Evolutionary conservation across 2,888 invertebrate genomes (phyloP).

Genomic region (Erpobdella octoculata): DNA sequence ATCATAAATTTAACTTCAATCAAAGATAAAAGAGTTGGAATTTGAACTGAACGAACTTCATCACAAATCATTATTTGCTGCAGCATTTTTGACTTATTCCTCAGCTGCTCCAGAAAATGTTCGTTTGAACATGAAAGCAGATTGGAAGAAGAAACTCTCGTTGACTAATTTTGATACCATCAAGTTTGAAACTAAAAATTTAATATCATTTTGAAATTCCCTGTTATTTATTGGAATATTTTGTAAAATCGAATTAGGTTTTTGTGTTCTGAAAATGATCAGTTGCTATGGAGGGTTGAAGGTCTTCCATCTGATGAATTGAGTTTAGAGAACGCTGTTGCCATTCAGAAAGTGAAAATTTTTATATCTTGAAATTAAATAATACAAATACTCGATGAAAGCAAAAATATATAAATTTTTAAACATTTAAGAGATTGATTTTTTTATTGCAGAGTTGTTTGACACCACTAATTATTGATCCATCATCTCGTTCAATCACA

Average conservation of each 20-base stretch:
- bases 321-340: slow-evolving; percentile 72
- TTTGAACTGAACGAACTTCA: slow-evolving; percentile 62
- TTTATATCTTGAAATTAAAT: no score
- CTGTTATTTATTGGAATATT: not conserved
- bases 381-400: not conserved
- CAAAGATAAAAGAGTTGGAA: slow-evolving; percentile 56
- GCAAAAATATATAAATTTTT: not conserved
- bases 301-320: slow-evolving; percentile 72
- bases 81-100: slow-evolving; percentile 72
- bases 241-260: slow-evolving; percentile 49
- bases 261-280: slow-evolving; percentile 65
- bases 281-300: slow-evolving; percentile 75
- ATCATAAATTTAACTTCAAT: not conserved
- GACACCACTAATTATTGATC: slow-evolving; percentile 77
- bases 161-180: slow-evolving; percentile 12
- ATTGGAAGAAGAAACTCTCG: slow-evolving; percentile 51
- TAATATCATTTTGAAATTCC: not conserved
- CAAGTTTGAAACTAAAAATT: not conserved
- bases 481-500: slow-evolving; percentile 70
- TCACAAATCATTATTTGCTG: slow-evolving; percentile 63
- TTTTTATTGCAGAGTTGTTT: slow-evolving; percentile 52
- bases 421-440: not conserved
- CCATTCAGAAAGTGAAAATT: slow-evolving; percentile 64
- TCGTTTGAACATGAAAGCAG: slow-evolving; percentile 55
- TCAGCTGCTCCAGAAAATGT: slow-evolving; percentile 65